phyloP scores from a whole-genome alignment of 2,888 invertebrate genomes.

The Pyrocoelia pectoralis region DNA sequence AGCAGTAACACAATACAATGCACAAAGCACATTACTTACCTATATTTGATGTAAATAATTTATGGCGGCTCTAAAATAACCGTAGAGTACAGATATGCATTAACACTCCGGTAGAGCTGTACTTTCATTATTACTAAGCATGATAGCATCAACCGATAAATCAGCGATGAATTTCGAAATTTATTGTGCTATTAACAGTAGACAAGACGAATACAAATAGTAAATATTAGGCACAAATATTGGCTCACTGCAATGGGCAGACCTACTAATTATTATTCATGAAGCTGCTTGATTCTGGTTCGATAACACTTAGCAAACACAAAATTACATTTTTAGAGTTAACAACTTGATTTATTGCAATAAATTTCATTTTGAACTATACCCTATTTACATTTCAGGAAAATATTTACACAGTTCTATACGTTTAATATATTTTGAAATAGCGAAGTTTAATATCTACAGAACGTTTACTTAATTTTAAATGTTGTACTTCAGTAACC shows the following conservation, averaged over 20 bases:
- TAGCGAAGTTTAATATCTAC: neutral
- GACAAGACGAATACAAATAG: constrained; percentile 56
- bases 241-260: constrained; percentile 47
- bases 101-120: constrained; percentile 12
- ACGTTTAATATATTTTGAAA: neutral
- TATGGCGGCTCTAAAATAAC: constrained; percentile 4
- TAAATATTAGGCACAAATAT: constrained; percentile 58
- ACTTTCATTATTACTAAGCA: constrained; percentile 36
- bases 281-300: constrained; percentile 27
- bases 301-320: constrained; percentile 22
- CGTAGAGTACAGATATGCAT: neutral
- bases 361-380: neutral
- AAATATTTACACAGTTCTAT: neutral
- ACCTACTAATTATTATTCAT: constrained; percentile 34
- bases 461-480: neutral
- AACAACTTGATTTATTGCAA: constrained; percentile 15
- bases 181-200: constrained; percentile 56
- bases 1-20: neutral
- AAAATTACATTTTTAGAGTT: constrained; percentile 14
- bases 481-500: neutral
- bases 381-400: neutral
- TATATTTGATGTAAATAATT: constrained; percentile 4
- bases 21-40: neutral
- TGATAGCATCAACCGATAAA: constrained; percentile 55
- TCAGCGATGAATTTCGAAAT: constrained; percentile 55